Conservation (phyloP, 2,113 vertebrate genomes). For the Gopherus evgoodei region DNA sequence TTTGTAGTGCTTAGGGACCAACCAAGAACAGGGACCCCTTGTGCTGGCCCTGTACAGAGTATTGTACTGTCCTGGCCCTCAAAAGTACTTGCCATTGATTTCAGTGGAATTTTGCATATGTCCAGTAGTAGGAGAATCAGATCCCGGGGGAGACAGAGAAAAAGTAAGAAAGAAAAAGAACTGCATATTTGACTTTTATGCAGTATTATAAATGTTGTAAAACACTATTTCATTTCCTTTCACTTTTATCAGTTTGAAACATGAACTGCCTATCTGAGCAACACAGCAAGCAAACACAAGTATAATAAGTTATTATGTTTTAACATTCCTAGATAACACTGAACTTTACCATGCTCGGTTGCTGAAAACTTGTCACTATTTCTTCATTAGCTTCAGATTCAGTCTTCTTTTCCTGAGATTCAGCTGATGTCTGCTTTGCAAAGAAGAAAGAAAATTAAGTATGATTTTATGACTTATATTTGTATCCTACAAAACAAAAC, state of each 20-base stretch:
- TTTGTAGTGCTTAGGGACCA: neutral
- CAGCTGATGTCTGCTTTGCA: neutral
- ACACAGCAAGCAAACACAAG: constrained; percentile 57
- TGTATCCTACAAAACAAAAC: neutral
- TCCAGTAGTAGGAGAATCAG: neutral
- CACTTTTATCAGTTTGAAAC: constrained; percentile 61
- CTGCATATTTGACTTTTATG: neutral
- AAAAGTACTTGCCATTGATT: neutral
- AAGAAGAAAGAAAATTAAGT: constrained; percentile 21
- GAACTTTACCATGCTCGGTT: constrained; percentile 53
- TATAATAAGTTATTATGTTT: constrained; percentile 59
- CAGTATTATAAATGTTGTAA: constrained; percentile 38
- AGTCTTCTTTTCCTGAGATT: constrained; percentile 41
- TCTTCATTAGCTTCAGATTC: constrained; percentile 1
- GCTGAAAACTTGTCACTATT: constrained; percentile 29
- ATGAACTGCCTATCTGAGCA: constrained; percentile 60
- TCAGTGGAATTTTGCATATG: neutral
- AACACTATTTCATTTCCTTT: constrained; percentile 37
- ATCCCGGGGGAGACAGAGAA: neutral
- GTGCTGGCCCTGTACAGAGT: neutral
- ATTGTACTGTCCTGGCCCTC: neutral
- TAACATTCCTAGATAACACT: constrained; percentile 64
- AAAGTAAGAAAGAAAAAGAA: constrained; percentile 7
- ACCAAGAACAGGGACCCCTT: neutral
- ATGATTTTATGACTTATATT: neutral